Evolutionary conservation across 1,140 invertebrate genomes (phyloP).

Genomic region (Drosophila novamexicana): DNA sequence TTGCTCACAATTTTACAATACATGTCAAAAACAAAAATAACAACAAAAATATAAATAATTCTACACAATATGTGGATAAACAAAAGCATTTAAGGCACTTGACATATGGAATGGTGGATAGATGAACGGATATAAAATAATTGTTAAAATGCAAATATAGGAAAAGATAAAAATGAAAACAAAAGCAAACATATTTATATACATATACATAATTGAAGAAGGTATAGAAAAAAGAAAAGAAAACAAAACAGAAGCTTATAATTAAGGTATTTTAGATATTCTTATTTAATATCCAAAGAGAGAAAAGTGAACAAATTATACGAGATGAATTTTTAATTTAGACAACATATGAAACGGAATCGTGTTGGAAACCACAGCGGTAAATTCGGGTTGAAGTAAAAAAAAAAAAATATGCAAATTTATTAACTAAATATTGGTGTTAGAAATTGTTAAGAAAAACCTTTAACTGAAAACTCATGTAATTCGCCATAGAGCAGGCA

Average conservation of each 20-base stretch:
- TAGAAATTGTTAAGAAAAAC: constrained; percentile 64
- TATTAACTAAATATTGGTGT: constrained; percentile 77
- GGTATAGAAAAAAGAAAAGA: constrained; percentile 17
- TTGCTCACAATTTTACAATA: constrained; percentile 81
- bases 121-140: constrained; percentile 49
- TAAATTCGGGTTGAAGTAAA: constrained; percentile 44
- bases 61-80: constrained; percentile 67
- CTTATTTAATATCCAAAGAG: constrained; percentile 84
- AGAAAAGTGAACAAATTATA: constrained; percentile 56
- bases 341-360: constrained; percentile 34
- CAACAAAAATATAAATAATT: constrained; percentile 25
- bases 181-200: constrained; percentile 72
- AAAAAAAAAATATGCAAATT: constrained; percentile 51
- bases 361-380: constrained; percentile 32
- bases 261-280: constrained; percentile 85
- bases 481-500: constrained; percentile 30
- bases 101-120: constrained; percentile 51
- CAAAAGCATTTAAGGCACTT: constrained; percentile 78
- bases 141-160: constrained; percentile 72
- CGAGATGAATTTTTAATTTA: constrained; percentile 68
- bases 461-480: constrained; percentile 33
- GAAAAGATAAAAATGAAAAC: constrained; percentile 33
- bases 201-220: constrained; percentile 58
- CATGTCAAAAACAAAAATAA: constrained; percentile 44
- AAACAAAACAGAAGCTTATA: constrained; percentile 42